Evolutionary conservation across 2,797 vertebrate species (phyloP).

Genomic region (Falco naumanni): DNA sequence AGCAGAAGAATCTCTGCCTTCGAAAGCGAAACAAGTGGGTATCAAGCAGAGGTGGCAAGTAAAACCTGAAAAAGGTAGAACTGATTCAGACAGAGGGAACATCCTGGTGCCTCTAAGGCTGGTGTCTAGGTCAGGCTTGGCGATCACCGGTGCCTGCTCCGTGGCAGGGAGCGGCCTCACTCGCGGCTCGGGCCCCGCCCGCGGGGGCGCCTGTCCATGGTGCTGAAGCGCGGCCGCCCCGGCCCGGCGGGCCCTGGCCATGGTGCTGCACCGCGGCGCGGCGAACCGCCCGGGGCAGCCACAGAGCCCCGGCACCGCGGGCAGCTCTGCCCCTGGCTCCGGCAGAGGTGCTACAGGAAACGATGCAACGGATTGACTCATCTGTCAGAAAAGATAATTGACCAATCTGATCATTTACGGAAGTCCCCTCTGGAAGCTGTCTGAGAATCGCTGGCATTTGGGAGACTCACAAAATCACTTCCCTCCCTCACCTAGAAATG

Average conservation of each 20-base stretch:
- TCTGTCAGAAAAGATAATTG: not conserved
- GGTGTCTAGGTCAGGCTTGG: fast-evolving
- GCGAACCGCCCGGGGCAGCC: not conserved
- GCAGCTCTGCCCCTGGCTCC: not conserved
- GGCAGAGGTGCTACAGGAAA: not conserved
- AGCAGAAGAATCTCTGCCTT: not conserved
- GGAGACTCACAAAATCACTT: not conserved
- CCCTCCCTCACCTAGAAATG: not conserved
- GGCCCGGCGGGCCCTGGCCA: not conserved
- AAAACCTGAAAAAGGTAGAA: not conserved
- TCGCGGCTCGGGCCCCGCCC: no score
- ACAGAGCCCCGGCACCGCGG: fast-evolving
- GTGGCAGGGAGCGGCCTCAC: no score
- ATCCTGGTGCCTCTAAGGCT: not conserved
- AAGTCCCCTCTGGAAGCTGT: fast-evolving
- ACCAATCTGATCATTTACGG: not conserved
- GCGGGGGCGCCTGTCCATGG: not conserved
- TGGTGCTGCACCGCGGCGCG: constrained; percentile 7
- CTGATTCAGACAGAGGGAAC: not conserved
- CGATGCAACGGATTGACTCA: not conserved
- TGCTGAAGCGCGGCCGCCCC: not conserved
- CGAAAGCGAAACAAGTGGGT: not conserved
- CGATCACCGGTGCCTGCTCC: no score
- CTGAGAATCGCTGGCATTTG: not conserved
- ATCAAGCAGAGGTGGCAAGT: not conserved